Evolutionary conservation across 2,888 invertebrate genomes (phyloP), one percentile per base, ranked within the genome.

Genomic region (Azorinus chamasolen): DNA sequence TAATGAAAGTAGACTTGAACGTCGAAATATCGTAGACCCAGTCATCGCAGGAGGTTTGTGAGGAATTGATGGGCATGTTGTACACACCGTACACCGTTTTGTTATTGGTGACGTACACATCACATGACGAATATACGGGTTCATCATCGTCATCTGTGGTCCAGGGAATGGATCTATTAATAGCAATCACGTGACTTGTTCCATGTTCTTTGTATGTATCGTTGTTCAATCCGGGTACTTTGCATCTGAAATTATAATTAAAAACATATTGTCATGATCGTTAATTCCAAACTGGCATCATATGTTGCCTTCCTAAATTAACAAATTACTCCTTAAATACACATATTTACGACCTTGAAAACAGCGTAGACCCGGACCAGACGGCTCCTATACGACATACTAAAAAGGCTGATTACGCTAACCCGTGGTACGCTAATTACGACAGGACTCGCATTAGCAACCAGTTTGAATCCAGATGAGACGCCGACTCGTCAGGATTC

Each of bases 11-110:
- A 24, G 72, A 73, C 32, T 75, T 46, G 66, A 85, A 83, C 22
- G 80, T 66, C 8, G 80, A 80, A 10, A 48, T 57, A 32, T 86
- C 86, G 50, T 83, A 87, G 16, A 85, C 84, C 84, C 83, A 86
- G 20, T 51, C 16, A 24, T 73, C 57, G 48, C 86, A 86, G 14
- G 64, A 65, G 2, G 27, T 14, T 16, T 41, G 53, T 5, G 70
- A 66, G 1, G 62, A 27, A 25, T 79, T 74, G 8, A 53, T n/a
- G 14, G 71, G 73, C 12, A 58, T 37, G 43, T 64, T 61, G 37
- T 14, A 43, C n/a, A 2, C 22, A 46, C 62, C 55, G 32, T 61
- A 66, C 14, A 64, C 12, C 18, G 58, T 77, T 45, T 63, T 68
- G 57, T 65, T 58, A 45, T 64, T 63, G 54, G 71, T 68, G 37